Conservation (phyloP, 2,113 vertebrate genomes). For the Varanus komodoensis region DNA sequence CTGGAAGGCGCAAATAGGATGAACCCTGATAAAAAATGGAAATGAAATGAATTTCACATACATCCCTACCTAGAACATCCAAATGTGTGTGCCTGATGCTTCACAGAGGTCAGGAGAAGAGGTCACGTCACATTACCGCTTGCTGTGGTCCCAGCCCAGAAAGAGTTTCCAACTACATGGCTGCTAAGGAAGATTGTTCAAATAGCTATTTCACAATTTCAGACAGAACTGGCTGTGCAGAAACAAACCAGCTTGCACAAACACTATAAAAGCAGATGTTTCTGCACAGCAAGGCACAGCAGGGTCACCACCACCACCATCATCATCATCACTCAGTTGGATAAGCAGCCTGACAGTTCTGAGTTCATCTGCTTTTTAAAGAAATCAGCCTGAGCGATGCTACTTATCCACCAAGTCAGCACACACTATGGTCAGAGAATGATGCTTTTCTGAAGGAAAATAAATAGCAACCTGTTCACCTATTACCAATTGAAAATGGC, state of each 20-base stretch:
- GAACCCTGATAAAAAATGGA: too few species aligned
- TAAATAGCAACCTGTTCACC: slow-evolving; percentile 16
- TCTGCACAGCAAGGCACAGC: neutral
- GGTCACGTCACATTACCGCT: too few species aligned
- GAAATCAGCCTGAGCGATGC: neutral
- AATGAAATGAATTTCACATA: too few species aligned
- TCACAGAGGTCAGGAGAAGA: too few species aligned
- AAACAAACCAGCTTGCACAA: fast-evolving
- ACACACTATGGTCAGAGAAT: neutral
- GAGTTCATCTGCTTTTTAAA: neutral
- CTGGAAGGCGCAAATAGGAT: too few species aligned
- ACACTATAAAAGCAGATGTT: neutral
- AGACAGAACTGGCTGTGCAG: neutral
- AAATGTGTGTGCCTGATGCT: too few species aligned
- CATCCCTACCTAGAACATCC: too few species aligned
- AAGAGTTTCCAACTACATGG: too few species aligned
- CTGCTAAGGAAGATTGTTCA: neutral
- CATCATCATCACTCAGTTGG: slow-evolving; percentile 17
- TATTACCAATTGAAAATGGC: slow-evolving; percentile 25
- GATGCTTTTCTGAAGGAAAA: neutral
- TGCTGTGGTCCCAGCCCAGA: too few species aligned
- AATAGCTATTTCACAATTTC: neutral
- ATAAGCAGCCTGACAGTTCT: slow-evolving; percentile 35
- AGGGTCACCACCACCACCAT: too few species aligned
- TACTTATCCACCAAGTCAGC: slow-evolving; percentile 15